These are phyloP conservation scores for Chromobotia macracanthus DNA, from an alignment of 2,797 vertebrate species.

Conservation along the genomic window DNA sequence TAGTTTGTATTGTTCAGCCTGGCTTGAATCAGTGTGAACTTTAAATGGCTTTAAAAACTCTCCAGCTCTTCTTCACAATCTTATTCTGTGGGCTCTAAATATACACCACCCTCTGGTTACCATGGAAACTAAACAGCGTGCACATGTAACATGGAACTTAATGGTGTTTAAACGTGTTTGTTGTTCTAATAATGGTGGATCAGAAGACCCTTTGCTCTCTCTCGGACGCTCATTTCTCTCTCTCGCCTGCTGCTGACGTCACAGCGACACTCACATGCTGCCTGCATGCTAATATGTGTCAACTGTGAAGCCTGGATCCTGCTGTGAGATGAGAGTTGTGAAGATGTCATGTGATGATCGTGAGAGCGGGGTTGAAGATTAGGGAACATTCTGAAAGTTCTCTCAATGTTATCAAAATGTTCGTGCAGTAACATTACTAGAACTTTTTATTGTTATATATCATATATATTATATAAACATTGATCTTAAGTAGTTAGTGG, in stretches of 20 bases:
- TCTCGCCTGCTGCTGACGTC: slow-evolving; percentile 44
- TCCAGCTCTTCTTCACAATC: slow-evolving; percentile 53
- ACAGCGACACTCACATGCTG: slow-evolving; percentile 40
- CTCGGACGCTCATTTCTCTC: slow-evolving; percentile 33
- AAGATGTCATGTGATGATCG: slow-evolving; percentile 30
- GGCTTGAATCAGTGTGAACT: slow-evolving; percentile 69
- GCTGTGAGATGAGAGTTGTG: slow-evolving; percentile 45
- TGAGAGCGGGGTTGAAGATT: slow-evolving; percentile 6
- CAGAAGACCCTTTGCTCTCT: slow-evolving; percentile 38
- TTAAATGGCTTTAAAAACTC: slow-evolving; percentile 70
- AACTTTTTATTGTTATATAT: too few species aligned
- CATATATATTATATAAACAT: too few species aligned
- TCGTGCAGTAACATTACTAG: too few species aligned
- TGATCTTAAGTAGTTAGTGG: too few species aligned
- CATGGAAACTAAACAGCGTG: slow-evolving; percentile 82
- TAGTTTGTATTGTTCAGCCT: slow-evolving; percentile 64
- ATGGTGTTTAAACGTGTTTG: slow-evolving; percentile 72
- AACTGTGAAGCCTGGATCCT: slow-evolving; percentile 63
- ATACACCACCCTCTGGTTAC: slow-evolving; percentile 74
- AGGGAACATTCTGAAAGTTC: too few species aligned
- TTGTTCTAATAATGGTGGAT: slow-evolving; percentile 55
- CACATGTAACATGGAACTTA: slow-evolving; percentile 73
- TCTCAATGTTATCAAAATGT: too few species aligned
- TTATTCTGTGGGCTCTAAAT: slow-evolving; percentile 76
- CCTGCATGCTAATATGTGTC: slow-evolving; percentile 66